Conservation (phyloP, 2,888 invertebrate genomes). For the Amblyjoppa proteus region DNA sequence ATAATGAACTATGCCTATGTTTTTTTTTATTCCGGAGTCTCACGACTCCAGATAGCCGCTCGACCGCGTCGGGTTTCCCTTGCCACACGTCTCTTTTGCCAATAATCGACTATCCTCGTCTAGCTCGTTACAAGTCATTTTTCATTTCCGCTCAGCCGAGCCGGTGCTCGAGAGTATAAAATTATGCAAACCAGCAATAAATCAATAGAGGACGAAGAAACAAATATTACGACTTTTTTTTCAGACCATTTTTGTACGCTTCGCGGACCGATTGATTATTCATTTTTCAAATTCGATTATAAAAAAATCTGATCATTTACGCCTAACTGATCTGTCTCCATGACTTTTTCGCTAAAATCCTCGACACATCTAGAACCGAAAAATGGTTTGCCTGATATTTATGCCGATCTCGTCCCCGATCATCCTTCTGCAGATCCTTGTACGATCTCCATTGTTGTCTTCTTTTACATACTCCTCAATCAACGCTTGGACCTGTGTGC, state of each 20-base stretch:
- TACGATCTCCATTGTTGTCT: not conserved
- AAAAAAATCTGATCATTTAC: not conserved
- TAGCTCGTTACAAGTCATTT: conserved; percentile 11
- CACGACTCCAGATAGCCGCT: conserved; percentile 44
- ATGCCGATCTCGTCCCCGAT: not conserved
- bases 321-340: not conserved
- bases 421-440: not conserved
- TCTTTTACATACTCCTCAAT: not conserved
- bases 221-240: not conserved
- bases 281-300: not conserved
- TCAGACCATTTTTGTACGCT: not conserved
- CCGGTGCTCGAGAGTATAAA: conserved; percentile 19
- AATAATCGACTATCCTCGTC: conserved; percentile 1
- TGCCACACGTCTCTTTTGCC: conserved; percentile 10
- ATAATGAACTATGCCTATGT: conserved; percentile 20
- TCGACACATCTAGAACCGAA: not conserved
- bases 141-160: conserved; percentile 46
- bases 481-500: not conserved
- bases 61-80: conserved; percentile 57
- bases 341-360: not conserved
- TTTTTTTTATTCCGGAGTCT: conserved; percentile 20
- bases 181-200: conserved; percentile 52
- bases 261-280: not conserved
- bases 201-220: conserved; percentile 28
- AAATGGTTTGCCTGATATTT: not conserved